Evolutionary conservation across 2,888 invertebrate species (phyloP).

Genomic region (Cheilosia variabilis): DNA sequence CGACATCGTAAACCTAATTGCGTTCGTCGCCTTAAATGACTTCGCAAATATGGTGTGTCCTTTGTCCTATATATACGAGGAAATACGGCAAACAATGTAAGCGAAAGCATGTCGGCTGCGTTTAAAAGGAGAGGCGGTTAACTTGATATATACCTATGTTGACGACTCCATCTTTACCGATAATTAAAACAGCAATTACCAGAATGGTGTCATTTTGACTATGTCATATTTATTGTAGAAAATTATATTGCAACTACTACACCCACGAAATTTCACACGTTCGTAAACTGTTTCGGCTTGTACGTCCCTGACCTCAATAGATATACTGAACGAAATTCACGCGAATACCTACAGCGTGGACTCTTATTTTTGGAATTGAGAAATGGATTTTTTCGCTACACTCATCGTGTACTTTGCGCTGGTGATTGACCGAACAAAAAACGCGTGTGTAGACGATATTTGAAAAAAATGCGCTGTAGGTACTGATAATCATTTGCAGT

Average conservation of each 20-base stretch:
- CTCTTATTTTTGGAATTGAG: constrained; percentile 43
- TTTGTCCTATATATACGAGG: not conserved
- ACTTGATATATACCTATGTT: not conserved
- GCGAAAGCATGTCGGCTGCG: not conserved
- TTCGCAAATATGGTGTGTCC: not conserved
- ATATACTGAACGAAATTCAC: constrained; percentile 13
- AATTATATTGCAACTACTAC: not conserved
- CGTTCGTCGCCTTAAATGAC: constrained; percentile 3
- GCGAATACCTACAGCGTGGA: constrained; percentile 8
- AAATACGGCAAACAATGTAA: not conserved
- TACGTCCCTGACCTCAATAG: constrained; percentile 40
- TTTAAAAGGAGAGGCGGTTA: not conserved
- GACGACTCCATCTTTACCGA: not conserved
- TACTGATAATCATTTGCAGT: no score
- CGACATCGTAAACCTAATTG: constrained; percentile 10
- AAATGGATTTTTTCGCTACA: not conserved
- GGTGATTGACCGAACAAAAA: not conserved
- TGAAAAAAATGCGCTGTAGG: not conserved
- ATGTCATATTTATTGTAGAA: not conserved
- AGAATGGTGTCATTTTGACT: not conserved
- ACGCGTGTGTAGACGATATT: not conserved
- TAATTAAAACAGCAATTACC: constrained; percentile 6
- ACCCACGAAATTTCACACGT: not conserved
- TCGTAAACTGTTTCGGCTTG: not conserved
- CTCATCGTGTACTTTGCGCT: not conserved